Evolutionary conservation across 1,140 invertebrate genomes (phyloP).

Genomic region (Drosophila auraria): DNA sequence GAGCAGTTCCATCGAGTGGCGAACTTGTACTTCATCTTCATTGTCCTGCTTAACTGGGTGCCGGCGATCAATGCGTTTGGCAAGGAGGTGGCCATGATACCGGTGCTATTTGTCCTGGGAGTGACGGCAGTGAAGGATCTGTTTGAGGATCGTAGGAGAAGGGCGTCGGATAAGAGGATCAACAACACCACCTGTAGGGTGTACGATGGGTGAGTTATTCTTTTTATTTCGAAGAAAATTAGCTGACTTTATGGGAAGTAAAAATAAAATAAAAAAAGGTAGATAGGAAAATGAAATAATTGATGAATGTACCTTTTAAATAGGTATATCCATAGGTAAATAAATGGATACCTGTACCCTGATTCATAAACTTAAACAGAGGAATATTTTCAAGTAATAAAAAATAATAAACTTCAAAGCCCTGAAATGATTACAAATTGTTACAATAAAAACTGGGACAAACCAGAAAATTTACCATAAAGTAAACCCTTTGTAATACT

Average conservation of each 20-base stretch:
- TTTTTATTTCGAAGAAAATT: not conserved
- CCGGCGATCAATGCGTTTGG: conserved; percentile 97
- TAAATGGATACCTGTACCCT: not conserved
- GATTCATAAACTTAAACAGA: conserved; percentile 19
- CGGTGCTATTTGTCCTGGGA: conserved; percentile 96
- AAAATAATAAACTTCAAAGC: too few species aligned
- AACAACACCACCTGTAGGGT: conserved; percentile 97
- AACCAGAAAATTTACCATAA: not conserved
- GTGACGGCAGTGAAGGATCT: conserved; percentile 99
- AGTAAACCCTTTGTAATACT: not conserved
- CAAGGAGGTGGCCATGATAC: conserved; percentile 98
- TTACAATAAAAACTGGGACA: not conserved
- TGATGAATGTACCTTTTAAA: not conserved
- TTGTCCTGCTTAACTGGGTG: conserved; percentile 97
- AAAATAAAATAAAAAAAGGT: not conserved
- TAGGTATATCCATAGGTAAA: conserved; percentile 4
- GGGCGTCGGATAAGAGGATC: conserved; percentile 95
- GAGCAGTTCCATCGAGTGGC: conserved; percentile 99
- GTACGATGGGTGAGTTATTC: conserved; percentile 92
- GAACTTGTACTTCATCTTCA: conserved; percentile 99
- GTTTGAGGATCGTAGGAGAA: conserved; percentile 96
- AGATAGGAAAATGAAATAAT: not conserved
- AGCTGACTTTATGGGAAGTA: not conserved
- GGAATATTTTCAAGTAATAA: not conserved
- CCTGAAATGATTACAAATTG: not conserved